A percentile compares a stretch with the other conserved stretches of the same genome.
Conservation (phyloP, 2,888 invertebrate genomes). For the Himalopsyche japonica region DNA sequence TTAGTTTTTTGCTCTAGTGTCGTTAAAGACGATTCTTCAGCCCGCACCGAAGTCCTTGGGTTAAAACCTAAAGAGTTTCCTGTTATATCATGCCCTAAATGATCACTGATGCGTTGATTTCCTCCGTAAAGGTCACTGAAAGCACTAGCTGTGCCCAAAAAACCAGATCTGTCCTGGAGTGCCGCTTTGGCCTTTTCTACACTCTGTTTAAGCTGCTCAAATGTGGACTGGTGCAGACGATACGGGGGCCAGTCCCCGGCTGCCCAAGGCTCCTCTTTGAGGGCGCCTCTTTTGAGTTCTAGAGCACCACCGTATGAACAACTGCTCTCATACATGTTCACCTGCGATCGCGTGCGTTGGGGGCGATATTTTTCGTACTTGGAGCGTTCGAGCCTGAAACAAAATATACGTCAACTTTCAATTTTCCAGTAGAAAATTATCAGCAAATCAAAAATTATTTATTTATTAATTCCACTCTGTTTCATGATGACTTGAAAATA, state of each 20-base stretch:
- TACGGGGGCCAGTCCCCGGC: conserved; percentile 76
- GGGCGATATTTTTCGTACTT: conserved; percentile 24
- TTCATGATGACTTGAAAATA: no score
- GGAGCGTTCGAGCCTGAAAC: not conserved
- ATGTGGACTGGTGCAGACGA: conserved; percentile 83
- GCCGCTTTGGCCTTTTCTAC: conserved; percentile 91
- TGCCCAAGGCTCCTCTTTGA: conserved; percentile 62
- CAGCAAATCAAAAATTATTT: no score
- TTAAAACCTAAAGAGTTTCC: conserved; percentile 52
- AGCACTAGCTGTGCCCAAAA: conserved; percentile 72
- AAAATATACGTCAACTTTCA: not conserved
- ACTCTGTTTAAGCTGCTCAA: conserved; percentile 87
- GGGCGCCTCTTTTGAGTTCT: conserved; percentile 73
- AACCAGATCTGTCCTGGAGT: conserved; percentile 72
- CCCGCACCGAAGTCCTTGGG: conserved; percentile 47
- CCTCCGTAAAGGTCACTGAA: conserved; percentile 71
- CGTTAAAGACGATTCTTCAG: conserved; percentile 55
- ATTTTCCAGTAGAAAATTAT: no score
- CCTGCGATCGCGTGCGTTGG: conserved; percentile 2
- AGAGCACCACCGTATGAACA: conserved; percentile 87
- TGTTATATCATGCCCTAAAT: conserved; percentile 52
- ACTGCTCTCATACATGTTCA: conserved; percentile 88
- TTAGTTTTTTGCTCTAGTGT: conserved; percentile 54
- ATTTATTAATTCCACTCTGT: no score
- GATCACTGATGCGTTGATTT: conserved; percentile 39